Evolutionary conservation across 2,797 vertebrate genomes (phyloP).

Genomic region (Coendou prehensilis): DNA sequence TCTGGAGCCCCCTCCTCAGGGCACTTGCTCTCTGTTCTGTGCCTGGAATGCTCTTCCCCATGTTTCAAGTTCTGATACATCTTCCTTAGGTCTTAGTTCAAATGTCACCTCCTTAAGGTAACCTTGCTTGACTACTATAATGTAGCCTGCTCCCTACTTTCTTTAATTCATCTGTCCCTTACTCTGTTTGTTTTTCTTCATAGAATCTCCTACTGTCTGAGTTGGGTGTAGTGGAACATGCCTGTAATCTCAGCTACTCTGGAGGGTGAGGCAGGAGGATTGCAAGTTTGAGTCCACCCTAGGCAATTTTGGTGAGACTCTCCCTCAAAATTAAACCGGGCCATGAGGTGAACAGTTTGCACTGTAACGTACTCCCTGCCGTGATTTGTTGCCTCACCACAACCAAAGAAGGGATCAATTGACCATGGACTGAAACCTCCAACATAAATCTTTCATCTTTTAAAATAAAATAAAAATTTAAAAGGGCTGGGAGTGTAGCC

Average conservation of each 20-base stretch:
- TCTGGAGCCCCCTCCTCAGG: not conserved
- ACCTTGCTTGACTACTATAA: not conserved
- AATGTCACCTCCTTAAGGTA: not conserved
- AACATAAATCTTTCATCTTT: not conserved
- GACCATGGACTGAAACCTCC: not conserved
- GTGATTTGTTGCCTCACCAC: not conserved
- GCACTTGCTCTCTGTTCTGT: not conserved
- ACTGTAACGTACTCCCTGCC: not conserved
- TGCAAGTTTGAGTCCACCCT: not conserved
- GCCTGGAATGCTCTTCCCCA: not conserved
- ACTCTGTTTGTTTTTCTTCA: slow-evolving; percentile 35
- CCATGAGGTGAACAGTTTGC: not conserved
- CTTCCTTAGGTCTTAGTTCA: not conserved
- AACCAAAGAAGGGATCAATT: not conserved
- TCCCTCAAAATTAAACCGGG: not conserved
- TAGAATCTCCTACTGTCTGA: not conserved
- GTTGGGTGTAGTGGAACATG: not conserved
- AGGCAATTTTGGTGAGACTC: not conserved
- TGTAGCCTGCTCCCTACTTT: not conserved
- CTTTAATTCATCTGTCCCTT: not conserved
- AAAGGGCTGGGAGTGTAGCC: not conserved
- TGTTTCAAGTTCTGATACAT: not conserved
- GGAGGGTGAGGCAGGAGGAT: not conserved
- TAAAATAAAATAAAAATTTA: not conserved
- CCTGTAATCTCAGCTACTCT: not conserved